These are phyloP conservation scores for Drosophila nasuta DNA, from an alignment of 1,140 invertebrate genomes.

Conservation along the genomic window DNA sequence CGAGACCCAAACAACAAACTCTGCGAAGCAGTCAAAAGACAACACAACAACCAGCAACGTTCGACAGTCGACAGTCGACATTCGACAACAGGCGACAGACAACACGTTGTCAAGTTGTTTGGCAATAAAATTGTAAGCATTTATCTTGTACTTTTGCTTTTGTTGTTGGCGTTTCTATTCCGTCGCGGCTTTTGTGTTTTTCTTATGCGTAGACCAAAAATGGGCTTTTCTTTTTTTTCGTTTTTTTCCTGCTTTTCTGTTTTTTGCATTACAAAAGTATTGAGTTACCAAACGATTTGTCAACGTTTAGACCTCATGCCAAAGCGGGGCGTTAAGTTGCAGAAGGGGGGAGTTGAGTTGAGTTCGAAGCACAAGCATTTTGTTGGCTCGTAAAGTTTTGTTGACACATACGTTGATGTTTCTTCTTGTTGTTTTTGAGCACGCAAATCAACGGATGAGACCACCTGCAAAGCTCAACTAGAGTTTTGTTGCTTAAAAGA, in stretches of 20 bases:
- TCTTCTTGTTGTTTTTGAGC: constrained; percentile 46
- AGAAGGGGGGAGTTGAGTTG: constrained; percentile 7
- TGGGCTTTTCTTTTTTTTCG: constrained; percentile 41
- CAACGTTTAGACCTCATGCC: constrained; percentile 63
- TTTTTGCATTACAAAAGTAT: constrained; percentile 80
- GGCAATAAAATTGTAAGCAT: constrained; percentile 81
- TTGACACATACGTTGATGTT: constrained; percentile 76
- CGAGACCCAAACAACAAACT: constrained; percentile 11
- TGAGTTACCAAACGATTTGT: constrained; percentile 79
- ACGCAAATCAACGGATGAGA: constrained; percentile 36
- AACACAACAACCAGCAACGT: neutral
- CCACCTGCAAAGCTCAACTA: constrained; percentile 38
- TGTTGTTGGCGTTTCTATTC: constrained; percentile 34
- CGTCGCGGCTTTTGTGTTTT: constrained; percentile 32
- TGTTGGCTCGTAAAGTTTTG: constrained; percentile 75
- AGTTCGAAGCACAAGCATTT: constrained; percentile 51
- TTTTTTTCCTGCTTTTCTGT: neutral
- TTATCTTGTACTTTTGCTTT: constrained; percentile 66
- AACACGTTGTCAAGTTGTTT: constrained; percentile 64
- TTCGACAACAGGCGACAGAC: constrained; percentile 56
- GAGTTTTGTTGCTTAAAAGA: constrained; percentile 2
- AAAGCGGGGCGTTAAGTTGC: constrained; percentile 4
- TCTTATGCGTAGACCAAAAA: constrained; percentile 71
- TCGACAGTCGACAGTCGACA: constrained; percentile 31
- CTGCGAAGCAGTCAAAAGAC: constrained; percentile 2